Percentiles rank a stretch among this genome's conserved stretches.
Conservation (phyloP, 1,140 invertebrate genomes). For the Drosophila repleta region DNA sequence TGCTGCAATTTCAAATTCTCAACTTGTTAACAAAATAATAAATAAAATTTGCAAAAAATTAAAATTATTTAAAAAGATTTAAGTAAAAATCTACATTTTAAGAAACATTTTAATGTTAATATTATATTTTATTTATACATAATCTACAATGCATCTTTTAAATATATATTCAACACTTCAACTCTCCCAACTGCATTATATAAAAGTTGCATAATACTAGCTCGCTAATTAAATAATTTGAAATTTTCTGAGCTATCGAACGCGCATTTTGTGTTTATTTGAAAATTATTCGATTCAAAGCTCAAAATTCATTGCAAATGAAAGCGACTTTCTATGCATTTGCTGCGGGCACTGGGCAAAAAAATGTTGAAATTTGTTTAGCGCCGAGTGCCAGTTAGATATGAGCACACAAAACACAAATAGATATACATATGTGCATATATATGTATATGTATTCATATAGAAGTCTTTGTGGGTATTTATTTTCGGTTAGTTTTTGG, state of each 20-base stretch:
- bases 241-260: conserved; percentile 3
- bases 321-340: conserved; percentile 28
- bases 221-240: conserved; percentile 12
- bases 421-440: background rate
- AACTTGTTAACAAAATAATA: too few species aligned
- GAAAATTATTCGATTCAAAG: conserved; percentile 10
- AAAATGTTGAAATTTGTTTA: conserved; percentile 46
- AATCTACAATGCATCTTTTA: too few species aligned
- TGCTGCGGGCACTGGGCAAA: background rate
- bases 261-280: conserved; percentile 28
- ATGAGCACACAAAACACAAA: conserved; percentile 1
- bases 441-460: background rate
- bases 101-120: too few species aligned
- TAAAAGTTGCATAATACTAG: background rate
- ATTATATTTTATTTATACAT: too few species aligned
- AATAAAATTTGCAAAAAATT: too few species aligned
- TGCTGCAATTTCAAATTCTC: too few species aligned
- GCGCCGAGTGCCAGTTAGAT: conserved; percentile 23
- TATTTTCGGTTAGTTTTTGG: conserved; percentile 33
- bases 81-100: too few species aligned
- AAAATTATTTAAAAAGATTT: too few species aligned
- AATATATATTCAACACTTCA: too few species aligned
- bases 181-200: background rate
- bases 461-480: conserved; percentile 37
- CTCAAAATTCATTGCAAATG: conserved; percentile 6